Percentiles rank a stretch among this genome's conserved stretches.
Evolutionary conservation across 2,888 invertebrate genomes (phyloP).

Genomic region (Aphodius granarius): DNA sequence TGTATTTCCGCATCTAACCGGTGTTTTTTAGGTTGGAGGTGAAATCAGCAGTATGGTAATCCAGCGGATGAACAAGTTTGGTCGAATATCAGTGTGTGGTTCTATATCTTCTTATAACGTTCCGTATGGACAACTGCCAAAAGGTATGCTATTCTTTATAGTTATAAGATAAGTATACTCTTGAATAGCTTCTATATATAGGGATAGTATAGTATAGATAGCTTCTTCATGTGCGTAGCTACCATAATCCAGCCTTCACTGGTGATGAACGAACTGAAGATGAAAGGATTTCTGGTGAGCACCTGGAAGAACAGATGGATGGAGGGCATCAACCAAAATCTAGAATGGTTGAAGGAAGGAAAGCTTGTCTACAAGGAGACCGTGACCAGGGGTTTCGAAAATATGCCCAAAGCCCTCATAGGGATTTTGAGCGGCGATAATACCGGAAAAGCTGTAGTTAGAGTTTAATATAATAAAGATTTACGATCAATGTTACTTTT

Average conservation of each 20-base stretch:
- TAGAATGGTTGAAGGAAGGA: slow-evolving; percentile 67
- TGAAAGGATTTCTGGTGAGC: slow-evolving; percentile 65
- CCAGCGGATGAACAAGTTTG: slow-evolving; percentile 63
- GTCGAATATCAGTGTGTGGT: slow-evolving; percentile 67
- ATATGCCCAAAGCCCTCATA: slow-evolving; percentile 70
- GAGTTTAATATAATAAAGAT: slow-evolving; percentile 45
- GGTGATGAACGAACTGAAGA: slow-evolving; percentile 60
- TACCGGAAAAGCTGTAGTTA: slow-evolving; percentile 71
- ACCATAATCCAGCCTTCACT: slow-evolving; percentile 60
- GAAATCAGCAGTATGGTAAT: slow-evolving; percentile 63
- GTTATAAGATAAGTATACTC: background rate
- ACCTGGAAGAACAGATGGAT: slow-evolving; percentile 64
- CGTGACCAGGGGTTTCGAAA: slow-evolving; percentile 70
- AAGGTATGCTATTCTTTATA: slow-evolving; percentile 44
- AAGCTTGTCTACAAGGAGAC: slow-evolving; percentile 72
- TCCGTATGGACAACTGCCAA: slow-evolving; percentile 54
- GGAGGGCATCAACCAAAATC: slow-evolving; percentile 66
- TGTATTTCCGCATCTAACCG: slow-evolving; percentile 17
- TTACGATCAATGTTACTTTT: background rate
- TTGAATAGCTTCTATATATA: background rate
- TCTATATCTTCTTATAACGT: slow-evolving; percentile 66
- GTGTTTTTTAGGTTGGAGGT: slow-evolving; percentile 66
- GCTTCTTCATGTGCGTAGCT: too few species aligned
- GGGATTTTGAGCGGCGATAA: slow-evolving; percentile 68
- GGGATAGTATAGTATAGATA: too few species aligned